Evolutionary conservation across 2,888 invertebrate genomes (phyloP).

Genomic region (Heteropelma amictum): DNA sequence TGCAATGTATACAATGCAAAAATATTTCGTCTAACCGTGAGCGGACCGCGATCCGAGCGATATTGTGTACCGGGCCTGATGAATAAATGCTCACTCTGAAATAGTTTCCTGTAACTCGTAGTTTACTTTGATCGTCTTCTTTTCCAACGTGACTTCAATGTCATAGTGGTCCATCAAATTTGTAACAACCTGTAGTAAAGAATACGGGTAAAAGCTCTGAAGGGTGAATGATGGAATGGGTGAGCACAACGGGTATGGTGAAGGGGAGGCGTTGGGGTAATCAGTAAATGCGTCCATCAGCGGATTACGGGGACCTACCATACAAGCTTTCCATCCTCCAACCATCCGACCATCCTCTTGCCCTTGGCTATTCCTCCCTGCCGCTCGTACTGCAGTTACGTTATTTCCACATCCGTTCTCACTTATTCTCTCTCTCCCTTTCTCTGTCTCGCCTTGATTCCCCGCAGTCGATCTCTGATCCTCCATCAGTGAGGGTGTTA

Average conservation of each 20-base stretch:
- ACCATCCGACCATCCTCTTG: slow-evolving; percentile 48
- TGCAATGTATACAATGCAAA: too few species aligned
- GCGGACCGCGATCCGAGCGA: too few species aligned
- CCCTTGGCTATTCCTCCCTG: slow-evolving; percentile 11
- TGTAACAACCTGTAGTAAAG: slow-evolving; percentile 68
- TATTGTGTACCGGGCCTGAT: too few species aligned
- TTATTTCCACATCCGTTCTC: slow-evolving; percentile 20
- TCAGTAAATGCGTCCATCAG: slow-evolving; percentile 75
- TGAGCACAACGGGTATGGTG: slow-evolving; percentile 37
- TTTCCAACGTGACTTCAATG: neutral
- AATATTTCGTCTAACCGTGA: too few species aligned
- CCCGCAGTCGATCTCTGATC: slow-evolving; percentile 4
- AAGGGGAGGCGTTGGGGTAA: slow-evolving; percentile 68
- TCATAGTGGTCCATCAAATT: slow-evolving; percentile 55
- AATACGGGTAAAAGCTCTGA: slow-evolving; percentile 70
- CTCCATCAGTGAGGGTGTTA: too few species aligned
- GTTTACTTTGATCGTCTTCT: neutral
- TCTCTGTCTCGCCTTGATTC: slow-evolving; percentile 9
- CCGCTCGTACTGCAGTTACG: neutral
- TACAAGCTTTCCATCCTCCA: slow-evolving; percentile 54
- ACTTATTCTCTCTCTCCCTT: slow-evolving; percentile 4
- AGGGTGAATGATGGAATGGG: slow-evolving; percentile 52
- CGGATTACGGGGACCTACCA: slow-evolving; percentile 70
- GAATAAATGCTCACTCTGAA: too few species aligned
- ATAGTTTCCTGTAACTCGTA: too few species aligned